Evolutionary conservation across 2,113 vertebrate genomes (phyloP), one percentile per base, ranked within the genome.

Genomic region (Microcebus griseorufus): DNA sequence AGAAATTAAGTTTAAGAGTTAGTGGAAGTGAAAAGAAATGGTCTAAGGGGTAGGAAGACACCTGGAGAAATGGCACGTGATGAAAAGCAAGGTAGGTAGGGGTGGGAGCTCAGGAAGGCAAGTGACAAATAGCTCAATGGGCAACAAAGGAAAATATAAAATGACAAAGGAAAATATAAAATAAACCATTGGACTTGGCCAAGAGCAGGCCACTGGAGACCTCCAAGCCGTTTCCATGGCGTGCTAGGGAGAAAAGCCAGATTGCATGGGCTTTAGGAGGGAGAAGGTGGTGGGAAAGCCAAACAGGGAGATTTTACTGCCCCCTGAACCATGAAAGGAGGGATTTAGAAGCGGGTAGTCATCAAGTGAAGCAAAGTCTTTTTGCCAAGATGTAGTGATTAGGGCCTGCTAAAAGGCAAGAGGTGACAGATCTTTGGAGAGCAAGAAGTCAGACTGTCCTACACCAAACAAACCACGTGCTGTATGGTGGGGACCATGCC

Each of bases 131-230:
- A 88, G 60, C 20, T 90, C 37, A 17, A 1, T 39, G 65, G 42
- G 70, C 42, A 78, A n/a, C 73, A 88, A 91, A 93, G 69, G 69
- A 86, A 88, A 94, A 96, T 88, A 48, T n/a, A 93, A 79, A 95
- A 42, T 37, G 73, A n/a, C 73, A 88, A 93, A 93, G 69, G 69
- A 86, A 88, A 94, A 96, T 88, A 48, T n/a, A 93, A 79, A 95
- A 37, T 73, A 88, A 27, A 87, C 29, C 23, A 60, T 16, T 62
- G 72, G 45, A 83, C 60, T 92, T 95, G 51, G 48, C 67, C 60
- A 88, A 67, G 53, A 92, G 34, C 39, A 84, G 90, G 75, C 64
- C 79, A 60, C 11, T 94, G 42, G 87, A 51, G 76, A 82, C 32
- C 29, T 73, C 55, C 34, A 42, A 90, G 81, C 11, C n/a, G 72